Conservation (phyloP, 2,888 invertebrate species). For the Pemphredon lugubris region DNA sequence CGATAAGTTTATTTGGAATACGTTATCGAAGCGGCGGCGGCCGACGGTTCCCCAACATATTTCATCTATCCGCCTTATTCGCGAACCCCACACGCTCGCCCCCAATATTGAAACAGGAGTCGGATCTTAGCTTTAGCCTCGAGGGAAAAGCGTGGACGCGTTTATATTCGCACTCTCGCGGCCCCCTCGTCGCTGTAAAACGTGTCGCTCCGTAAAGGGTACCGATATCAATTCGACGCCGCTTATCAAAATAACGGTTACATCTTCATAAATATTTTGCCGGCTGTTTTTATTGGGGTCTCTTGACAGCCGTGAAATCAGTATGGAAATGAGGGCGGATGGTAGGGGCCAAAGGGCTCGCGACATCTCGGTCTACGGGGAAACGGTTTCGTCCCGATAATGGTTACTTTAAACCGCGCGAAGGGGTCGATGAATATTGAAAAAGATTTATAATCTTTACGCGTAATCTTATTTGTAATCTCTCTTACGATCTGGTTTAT, state of each 20-base stretch:
- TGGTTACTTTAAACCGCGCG: too few relatives aligned
- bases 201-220: constrained; percentile 55
- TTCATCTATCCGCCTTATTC: constrained; percentile 51
- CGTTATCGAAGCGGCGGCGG: constrained; percentile 27
- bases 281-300: constrained; percentile 66
- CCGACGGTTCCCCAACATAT: constrained; percentile 46
- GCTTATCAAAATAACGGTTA: constrained; percentile 81
- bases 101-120: constrained; percentile 76
- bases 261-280: constrained; percentile 81
- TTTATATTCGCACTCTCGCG: constrained; percentile 78
- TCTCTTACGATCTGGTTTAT: too few relatives aligned
- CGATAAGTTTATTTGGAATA: constrained; percentile 61
- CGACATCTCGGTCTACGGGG: constrained; percentile 30
- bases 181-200: constrained; percentile 57
- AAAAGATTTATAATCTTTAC: background rate
- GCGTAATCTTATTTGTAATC: too few relatives aligned
- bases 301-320: constrained; percentile 77
- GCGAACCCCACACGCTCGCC: constrained; percentile 16
- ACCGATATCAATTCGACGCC: constrained; percentile 71
- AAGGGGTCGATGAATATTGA: background rate
- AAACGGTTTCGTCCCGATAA: background rate
- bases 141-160: constrained; percentile 74
- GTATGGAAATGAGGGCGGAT: constrained; percentile 74
- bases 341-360: background rate
- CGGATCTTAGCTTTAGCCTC: constrained; percentile 71